phyloP scores from a whole-genome alignment of 2,113 vertebrate genomes.

The Platysternon megacephalum region DNA sequence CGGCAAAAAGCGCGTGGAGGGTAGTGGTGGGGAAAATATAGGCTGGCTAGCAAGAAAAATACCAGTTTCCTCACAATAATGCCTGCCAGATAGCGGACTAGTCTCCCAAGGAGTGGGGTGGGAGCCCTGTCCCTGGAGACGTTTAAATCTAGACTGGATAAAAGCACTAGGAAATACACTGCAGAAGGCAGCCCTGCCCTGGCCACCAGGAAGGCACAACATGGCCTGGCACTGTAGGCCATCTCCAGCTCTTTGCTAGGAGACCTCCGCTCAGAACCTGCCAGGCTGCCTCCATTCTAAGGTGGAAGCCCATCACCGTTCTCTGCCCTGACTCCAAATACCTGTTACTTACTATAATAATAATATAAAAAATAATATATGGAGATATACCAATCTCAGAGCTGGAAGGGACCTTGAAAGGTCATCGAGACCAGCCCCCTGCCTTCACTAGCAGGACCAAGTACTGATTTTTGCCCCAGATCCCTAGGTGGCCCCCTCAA shows the following conservation, averaged over 20 bases:
- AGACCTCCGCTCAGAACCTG: background rate
- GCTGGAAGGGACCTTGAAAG: too few species aligned
- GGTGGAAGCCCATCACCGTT: background rate
- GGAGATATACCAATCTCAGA: too few species aligned
- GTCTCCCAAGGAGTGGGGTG: background rate
- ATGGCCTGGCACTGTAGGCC: background rate
- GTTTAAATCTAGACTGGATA: background rate
- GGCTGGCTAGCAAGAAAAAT: constrained; percentile 56
- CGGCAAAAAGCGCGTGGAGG: background rate
- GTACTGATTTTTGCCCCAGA: too few species aligned
- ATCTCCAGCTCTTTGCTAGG: background rate
- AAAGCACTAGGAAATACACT: background rate
- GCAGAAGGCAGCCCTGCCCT: background rate
- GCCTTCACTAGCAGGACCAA: too few species aligned
- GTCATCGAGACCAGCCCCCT: too few species aligned
- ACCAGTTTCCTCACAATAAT: constrained; percentile 53
- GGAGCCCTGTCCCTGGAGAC: background rate
- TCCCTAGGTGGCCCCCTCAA: too few species aligned
- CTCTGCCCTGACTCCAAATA: background rate
- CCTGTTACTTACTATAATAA: background rate
- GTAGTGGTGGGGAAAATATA: background rate
- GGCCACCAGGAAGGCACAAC: background rate
- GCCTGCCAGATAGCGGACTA: constrained; percentile 1
- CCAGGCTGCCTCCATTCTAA: too few species aligned
- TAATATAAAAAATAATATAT: too few species aligned